phyloP scores from a whole-genome alignment of 92 coral and sea anemone species.

The Phymanthus crucifer region DNA sequence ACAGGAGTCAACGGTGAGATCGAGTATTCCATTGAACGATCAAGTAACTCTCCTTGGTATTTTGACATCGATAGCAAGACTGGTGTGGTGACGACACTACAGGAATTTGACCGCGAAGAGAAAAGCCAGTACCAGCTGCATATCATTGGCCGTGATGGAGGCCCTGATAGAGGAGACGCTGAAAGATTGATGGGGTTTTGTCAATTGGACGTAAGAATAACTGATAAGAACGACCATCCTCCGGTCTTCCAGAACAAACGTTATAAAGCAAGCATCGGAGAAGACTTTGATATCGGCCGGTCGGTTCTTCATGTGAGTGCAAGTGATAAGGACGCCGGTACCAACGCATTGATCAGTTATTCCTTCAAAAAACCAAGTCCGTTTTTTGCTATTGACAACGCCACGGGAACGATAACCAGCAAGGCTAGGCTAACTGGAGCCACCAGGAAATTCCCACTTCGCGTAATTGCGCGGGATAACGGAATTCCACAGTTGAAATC shows the following conservation, averaged over 20 bases:
- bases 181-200: constrained; percentile 90
- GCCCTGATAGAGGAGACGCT: constrained; percentile 54
- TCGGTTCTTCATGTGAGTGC: constrained; percentile 80
- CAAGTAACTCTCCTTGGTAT: constrained; percentile 27
- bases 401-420: constrained; percentile 69
- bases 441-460: constrained; percentile 39
- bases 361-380: constrained; percentile 49
- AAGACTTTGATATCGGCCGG: constrained; percentile 72
- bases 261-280: constrained; percentile 62
- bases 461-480: constrained; percentile 78
- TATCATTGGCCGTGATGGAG: constrained; percentile 71
- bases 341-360: constrained; percentile 71
- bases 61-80: constrained; percentile 76
- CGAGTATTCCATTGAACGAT: constrained; percentile 73
- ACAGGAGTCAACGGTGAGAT: constrained; percentile 81
- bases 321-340: constrained; percentile 82
- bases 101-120: constrained; percentile 76
- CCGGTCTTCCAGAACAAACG: constrained; percentile 67
- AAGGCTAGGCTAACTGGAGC: constrained; percentile 35
- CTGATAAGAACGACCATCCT: constrained; percentile 79
- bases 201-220: constrained; percentile 72
- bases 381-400: constrained; percentile 66
- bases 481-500: constrained; percentile 58
- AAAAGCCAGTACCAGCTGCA: constrained; percentile 27
- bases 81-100: constrained; percentile 70